Base-by-base conservation (phyloP, 2,113 vertebrate species). In the Numida meleagris region DNA sequence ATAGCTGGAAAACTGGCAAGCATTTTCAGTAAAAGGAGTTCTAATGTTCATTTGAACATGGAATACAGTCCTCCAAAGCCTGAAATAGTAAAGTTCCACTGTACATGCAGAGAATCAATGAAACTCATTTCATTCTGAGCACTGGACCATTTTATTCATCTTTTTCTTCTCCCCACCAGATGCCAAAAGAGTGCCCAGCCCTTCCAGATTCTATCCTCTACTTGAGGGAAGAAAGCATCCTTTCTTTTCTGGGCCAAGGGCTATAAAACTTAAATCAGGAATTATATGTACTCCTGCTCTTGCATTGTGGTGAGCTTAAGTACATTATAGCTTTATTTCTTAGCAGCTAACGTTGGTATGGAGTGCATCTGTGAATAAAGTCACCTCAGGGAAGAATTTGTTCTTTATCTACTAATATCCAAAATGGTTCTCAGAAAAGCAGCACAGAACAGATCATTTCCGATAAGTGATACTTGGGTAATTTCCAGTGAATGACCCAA, bases 341-440 rank as follows among this genome's bases (percentile, higher is more conserved):
- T 68, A 78, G 82, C n/a, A 10, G 78, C 53, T 75, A 89, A 89
- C 80, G 86, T 65, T 82, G 77, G 86, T 87, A 79, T 8, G 48
- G 62, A 78, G 36, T 40, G 15, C 86, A 58, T 92, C 43, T 90
- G 77, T 89, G 94, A 86, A 93, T 57, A 82, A 95, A 95, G 75
- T 40, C 58, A 92, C 92, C 81, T 95, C 81, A 68, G 96, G 92
- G 95, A 94, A 95, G 89, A 93, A 94, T 67, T 95, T 90, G 83
- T 96, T 92, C 95, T 89, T 92, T 77, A n/a, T 88, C 92, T 95
- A 86, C 86, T 84, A 89, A 58, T 79, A 88, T 62, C 70, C 73
- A 78, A 87, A 92, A 94, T 58, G 70, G 31, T 94, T 96, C 93
- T 92, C 92, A 96, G 95, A 94, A 95, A 96, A 93, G 83, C 70